Base-by-base conservation (phyloP, 2,797 vertebrate genomes). In the Zonotrichia albicollis region DNA sequence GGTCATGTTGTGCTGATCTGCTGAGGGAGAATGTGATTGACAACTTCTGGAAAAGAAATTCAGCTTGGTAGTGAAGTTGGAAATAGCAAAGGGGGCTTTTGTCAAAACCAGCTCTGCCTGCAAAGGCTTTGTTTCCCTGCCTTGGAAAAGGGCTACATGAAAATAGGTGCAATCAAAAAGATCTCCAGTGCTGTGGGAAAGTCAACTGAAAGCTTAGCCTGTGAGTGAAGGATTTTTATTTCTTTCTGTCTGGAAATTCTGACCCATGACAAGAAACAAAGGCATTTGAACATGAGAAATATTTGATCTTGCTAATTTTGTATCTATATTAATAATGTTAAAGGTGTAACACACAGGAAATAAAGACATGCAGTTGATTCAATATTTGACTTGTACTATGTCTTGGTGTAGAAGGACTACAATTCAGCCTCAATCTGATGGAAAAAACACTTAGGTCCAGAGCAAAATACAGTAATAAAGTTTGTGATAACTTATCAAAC, bases 1-100 rank as follows among this genome's bases (percentile, higher is more conserved):
- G 88, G 93, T 93, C 93, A 90, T 0, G 72, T 72, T 80, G 57
- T 42, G 83, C 80, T 3, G 18, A 89, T 94, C 45, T 66, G 91
- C 48, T 57, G 89, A 81, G 76, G 90, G 60, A 80, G 61, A 73
- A 89, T 12, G 68, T 89, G 96, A 96, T 32, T 87, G 95, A 95
- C 86, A 89, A 40, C 67, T 78, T 45, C 82, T 51, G 84, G 77
- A 55, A 58, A 80, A 90, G 81, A 90, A 92, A 90, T 42, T n/a
- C 3, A 1, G 62, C 61, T 89, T 84, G 78, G 55, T 66, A n/a
- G 62, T 27, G 80, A 94, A 87, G 78, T 5, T 20, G 6, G 78
- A 85, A 95, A 94, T 17, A 77, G 61, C 17, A 75, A 87, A 5
- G 43, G 42, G 16, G 48, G 18, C 19, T 86, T 82, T 81, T 71